Base-by-base conservation (phyloP, 2,797 vertebrate genomes). In the Pipistrellus kuhlii region DNA sequence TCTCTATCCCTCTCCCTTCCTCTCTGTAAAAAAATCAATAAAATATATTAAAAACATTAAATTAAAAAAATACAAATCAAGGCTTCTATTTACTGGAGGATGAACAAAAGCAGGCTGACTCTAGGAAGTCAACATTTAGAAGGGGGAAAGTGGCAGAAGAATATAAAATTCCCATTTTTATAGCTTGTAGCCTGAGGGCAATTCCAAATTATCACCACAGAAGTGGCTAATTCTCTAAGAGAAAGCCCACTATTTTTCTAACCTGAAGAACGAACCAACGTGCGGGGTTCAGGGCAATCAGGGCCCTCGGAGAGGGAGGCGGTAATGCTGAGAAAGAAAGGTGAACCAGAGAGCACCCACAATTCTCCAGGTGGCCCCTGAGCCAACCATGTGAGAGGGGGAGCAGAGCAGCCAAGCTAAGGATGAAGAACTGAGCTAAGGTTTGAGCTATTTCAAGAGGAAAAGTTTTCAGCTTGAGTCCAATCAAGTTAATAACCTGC, bases 401-500 rank as follows among this genome's bases (percentile, higher is more conserved):
- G 46, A 8, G 73, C 76, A 32, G 38, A 23, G 48, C 8, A 51
- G 25, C 57, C 18, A 48, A 35, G 20, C 32, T 25, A 46, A 88
- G 44, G 15, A 71, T 30, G 27, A 59, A 44, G 32, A 76, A 77
- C 7, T 2, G 46, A 69, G 68, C 53, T 13, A 30, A 75, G 30
- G 30, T 51, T 12, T 17, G 2, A 88, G 62, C 41, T 62, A 3
- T 73, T 71, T 46, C 6, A 27, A 51, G 14, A 35, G 78, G 76
- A 85, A 71, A 35, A 53, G 35, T 64, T 71, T 32, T 62, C 64
- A 55, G 27, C 48, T 57, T 85, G 32, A 95, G 32, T 78, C 46
- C 72, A 91, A 38, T 90, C 64, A 81, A 93, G 57, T 90, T 55
- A 81, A 87, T 10, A 53, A 53, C 51, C 69, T 92, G 41, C 55